Base-by-base conservation (phyloP, 2,888 invertebrate species). In the Pardosa pseudoannulata region DNA sequence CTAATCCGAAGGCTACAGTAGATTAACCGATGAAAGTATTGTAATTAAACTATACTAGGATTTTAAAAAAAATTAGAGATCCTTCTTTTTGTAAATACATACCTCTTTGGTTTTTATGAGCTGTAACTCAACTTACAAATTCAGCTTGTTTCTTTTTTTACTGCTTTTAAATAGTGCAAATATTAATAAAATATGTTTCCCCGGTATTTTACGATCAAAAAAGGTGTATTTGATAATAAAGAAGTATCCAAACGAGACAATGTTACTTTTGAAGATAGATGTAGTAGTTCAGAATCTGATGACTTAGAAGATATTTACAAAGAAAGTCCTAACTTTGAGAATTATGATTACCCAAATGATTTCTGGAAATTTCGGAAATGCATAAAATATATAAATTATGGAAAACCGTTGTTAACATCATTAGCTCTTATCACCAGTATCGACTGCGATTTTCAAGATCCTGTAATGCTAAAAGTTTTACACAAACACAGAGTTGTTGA, bases 391-490 rank as follows among this genome's bases (percentile, higher is more conserved):
- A 31, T 83, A 0, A n/a, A 16, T 9, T 72, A 72, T 67, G 76
- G 78, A 1, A 76, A 72, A 39, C 83, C 83, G 6, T 28, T 76
- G 28, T 36, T 78, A 9, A 78, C 78, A 13, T n/a, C 71, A 0
- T 39, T 78, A 1, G 23, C 78, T 1, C n/a, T 83, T 1, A 46
- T 83, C 6, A 67, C 56, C n/a, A 29, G 31, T 9, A 72, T 28
- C 41, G 83, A 83, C 7, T 83, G 68, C 9, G 32, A 83, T 56
- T 83, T 83, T 73, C 83, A 83, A 50, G 78, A 83, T 73, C 83
- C 83, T 29, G n/a, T 76, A 1, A 83, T 83, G 83, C 32, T 83
- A 65, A 71, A 83, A 39, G n/a, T n/a, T 11, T 65, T 72, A 16
- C 27, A 56, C 13, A 62, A 83, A 13, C 46, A 78, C 27, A 78